Evolutionary conservation across 2,113 vertebrate species (phyloP), one percentile per base, ranked within the genome.

Genomic region (Zootoca vivipara): DNA sequence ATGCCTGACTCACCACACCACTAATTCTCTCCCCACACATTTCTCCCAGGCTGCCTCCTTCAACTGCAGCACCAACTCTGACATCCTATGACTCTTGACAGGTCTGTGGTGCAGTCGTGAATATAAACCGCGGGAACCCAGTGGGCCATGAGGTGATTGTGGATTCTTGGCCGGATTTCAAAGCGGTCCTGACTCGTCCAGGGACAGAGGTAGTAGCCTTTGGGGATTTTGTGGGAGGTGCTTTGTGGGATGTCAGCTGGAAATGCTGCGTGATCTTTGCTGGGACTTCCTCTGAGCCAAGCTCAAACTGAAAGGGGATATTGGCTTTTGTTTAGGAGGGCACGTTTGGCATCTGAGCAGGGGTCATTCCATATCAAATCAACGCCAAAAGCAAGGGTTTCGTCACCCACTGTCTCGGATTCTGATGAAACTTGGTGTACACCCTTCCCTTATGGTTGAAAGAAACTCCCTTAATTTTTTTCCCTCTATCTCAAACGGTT

Each of bases 141-240:
- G 42, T 42, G 0, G 5, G 64, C 5, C 87, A 92, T 1, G 83
- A 93, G 74, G 91, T 93, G 40, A 78, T 94, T 84, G 91, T 88
- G 88, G 93, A 93, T 80, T 89, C 91, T 9, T 91, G 94, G 94
- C 94, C 92, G 69, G 7, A 91, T n/a, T 92, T 93, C 0, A 0
- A 86, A 2, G 22, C 93, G 0, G 67, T 93, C 72, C 82, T 95
- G 35, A 92, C 92, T 9, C 92, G 91, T 30, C 82, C 92, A 74
- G 0, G 72, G 35, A 93, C 85, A 65, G 88, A 94, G 93, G 92
- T 93, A 86, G 86, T 65, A 35, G 18, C 7, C 35, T 15, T 62
- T 20, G n/a, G n/a, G 33, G 52, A 58, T 62, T 28, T 9, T 58
- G 7, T 35, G 52, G 16, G 22, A 38, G 26, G 33, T 8, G 26